These are phyloP conservation scores for Esperia sulphurella DNA, from an alignment of 2,888 invertebrate genomes.

Conservation along the genomic window DNA sequence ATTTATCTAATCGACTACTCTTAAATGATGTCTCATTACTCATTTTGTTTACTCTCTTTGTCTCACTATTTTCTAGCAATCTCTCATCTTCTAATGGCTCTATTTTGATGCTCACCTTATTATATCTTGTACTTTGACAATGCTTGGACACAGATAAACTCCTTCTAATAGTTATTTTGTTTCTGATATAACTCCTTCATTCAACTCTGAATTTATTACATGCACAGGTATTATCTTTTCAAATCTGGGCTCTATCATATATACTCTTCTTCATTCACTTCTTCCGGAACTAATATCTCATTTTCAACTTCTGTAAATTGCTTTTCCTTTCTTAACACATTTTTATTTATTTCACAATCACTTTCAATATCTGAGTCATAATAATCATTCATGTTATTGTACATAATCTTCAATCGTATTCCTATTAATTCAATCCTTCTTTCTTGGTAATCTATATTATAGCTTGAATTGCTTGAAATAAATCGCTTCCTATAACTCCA, in stretches of 20 bases:
- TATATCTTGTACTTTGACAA: background rate
- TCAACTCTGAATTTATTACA: no score
- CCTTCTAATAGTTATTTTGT: constrained; percentile 1
- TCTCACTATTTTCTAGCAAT: background rate
- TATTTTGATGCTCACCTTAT: background rate
- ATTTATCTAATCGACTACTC: constrained; percentile 5
- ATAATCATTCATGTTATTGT: no score
- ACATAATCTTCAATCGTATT: constrained; percentile 3
- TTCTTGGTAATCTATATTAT: constrained; percentile 13
- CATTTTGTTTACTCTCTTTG: constrained; percentile 2
- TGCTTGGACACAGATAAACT: constrained; percentile 7
- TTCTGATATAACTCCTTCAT: constrained; percentile 8
- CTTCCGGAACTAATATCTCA: no score
- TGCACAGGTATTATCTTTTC: no score
- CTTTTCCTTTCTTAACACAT: no score
- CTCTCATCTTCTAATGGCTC: background rate
- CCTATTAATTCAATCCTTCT: constrained; percentile 12
- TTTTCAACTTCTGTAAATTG: no score
- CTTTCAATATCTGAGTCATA: no score
- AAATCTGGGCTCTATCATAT: no score
- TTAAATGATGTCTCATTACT: background rate
- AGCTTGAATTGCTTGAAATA: constrained; percentile 11
- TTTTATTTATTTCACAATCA: no score
- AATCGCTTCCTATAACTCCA: constrained; percentile 18
- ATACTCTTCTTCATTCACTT: no score